Evolutionary conservation across 2,797 vertebrate genomes (phyloP).

Genomic region (Microctenopoma steveboyesi): DNA sequence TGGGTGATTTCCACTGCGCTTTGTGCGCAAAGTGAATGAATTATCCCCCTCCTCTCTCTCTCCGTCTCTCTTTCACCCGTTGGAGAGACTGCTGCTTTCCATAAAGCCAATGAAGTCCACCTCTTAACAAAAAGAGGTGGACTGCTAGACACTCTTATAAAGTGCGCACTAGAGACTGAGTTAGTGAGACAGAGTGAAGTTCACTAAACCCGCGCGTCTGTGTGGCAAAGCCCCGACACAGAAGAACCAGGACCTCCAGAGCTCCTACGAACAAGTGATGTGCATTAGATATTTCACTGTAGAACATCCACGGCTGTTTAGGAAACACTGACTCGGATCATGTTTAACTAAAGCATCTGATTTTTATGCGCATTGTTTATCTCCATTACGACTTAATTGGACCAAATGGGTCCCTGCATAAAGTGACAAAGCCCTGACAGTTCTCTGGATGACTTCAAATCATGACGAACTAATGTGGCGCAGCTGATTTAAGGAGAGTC

Average conservation of each 20-base stretch:
- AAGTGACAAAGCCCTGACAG: background rate
- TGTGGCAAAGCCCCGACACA: slow-evolving; percentile 18
- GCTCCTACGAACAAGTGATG: background rate
- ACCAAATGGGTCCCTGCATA: too few relatives aligned
- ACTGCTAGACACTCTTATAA: slow-evolving; percentile 70
- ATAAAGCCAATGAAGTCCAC: slow-evolving; percentile 91
- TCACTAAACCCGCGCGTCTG: slow-evolving; percentile 40
- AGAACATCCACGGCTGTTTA: background rate
- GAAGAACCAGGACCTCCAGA: background rate
- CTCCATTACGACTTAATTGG: too few relatives aligned
- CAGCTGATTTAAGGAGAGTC: background rate
- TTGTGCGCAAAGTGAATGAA: slow-evolving; percentile 85
- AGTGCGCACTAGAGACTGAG: slow-evolving; percentile 67
- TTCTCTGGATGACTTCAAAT: background rate
- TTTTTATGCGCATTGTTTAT: too few relatives aligned
- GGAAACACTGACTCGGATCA: background rate
- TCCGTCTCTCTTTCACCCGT: slow-evolving; percentile 53
- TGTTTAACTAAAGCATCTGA: too few relatives aligned
- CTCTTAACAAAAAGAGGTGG: slow-evolving; percentile 81
- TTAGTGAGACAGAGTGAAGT: slow-evolving; percentile 56
- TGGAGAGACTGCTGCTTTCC: slow-evolving; percentile 86
- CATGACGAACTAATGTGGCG: background rate
- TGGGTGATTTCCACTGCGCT: slow-evolving; percentile 85
- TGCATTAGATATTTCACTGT: background rate
- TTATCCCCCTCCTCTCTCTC: slow-evolving; percentile 65